Percentiles rank a stretch among this genome's conserved stretches.
Evolutionary conservation across 2,113 vertebrate genomes (phyloP).

Genomic region (Sylvietta virens): DNA sequence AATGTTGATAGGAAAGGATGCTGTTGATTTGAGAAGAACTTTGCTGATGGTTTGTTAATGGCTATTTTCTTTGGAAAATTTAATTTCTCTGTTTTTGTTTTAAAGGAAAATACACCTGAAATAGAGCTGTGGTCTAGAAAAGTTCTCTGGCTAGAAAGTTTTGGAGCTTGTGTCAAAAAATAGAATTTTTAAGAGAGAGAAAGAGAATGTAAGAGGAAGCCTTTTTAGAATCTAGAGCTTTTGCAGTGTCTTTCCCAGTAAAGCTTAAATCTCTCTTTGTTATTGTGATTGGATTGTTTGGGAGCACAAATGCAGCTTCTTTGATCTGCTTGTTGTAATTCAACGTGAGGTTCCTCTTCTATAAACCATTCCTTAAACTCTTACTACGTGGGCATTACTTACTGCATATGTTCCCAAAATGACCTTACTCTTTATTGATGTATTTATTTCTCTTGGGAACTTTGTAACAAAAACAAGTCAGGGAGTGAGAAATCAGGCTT

Average conservation of each 20-base stretch:
- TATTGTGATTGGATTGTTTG: background rate
- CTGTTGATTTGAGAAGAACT: background rate
- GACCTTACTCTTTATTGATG: background rate
- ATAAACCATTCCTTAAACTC: background rate
- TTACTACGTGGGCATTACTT: background rate
- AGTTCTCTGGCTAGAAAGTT: background rate
- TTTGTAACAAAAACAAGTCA: background rate
- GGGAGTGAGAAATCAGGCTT: background rate
- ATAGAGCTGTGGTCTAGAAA: background rate
- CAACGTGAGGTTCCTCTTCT: background rate
- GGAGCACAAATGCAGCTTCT: background rate
- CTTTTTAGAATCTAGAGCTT: background rate
- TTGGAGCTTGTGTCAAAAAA: background rate
- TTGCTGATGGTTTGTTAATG: background rate
- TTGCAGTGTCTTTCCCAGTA: background rate
- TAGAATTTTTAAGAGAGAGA: background rate
- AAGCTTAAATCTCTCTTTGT: background rate
- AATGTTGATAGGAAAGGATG: background rate
- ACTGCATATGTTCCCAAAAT: background rate
- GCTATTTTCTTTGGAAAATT: background rate
- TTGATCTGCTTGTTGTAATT: background rate
- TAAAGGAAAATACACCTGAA: background rate
- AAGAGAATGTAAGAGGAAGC: background rate
- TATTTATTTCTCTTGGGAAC: background rate
- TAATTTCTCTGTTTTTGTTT: background rate